Evolutionary conservation across 2,113 vertebrate genomes (phyloP), one percentile per base, ranked within the genome.

Genomic region (Spilogale gracilis): DNA sequence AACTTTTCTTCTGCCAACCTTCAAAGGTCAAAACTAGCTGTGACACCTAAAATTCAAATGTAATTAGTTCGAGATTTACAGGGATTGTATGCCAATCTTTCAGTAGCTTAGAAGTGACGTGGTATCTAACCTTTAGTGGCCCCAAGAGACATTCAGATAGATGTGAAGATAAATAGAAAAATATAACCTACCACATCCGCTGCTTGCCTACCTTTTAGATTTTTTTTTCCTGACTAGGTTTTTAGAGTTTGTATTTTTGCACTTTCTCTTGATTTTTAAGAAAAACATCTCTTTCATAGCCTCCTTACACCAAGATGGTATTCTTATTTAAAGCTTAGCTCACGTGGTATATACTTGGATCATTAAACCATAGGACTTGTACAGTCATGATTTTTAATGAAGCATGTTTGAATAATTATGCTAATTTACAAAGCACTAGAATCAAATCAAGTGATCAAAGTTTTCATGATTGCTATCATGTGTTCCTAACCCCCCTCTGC

Each of bases 381-480:
- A 96, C 87, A 97, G 97, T 98, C 2, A 61, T 98, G 98, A 98
- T 99, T 99, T 98, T 99, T 99, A 99, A 99, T 98, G 98, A 98
- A 98, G 98, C 97, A 96, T 98, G 97, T 98, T 99, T 98, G 98
- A 99, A 98, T 99, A 98, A 99, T 99, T 99, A 99, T 99, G 98
- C 93, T 99, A 98, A 99, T 99, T 98, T 98, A 96, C 98, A 97
- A 98, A 98, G 98, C 98, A 98, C 98, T 98, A 99, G 98, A 99
- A 99, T 99, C 99, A 98, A 98, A 99, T 98, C 98, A 99, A 98
- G 97, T 98, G 98, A 98, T 99, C 98, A 98, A 98, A 99, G 98
- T 98, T 99, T 98, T 98, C 97, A 93, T 98, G 98, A 99, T 98
- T 98, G 60, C 97, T 98, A 97, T 98, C 95, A 0, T 98, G 98